A percentile compares a stretch with the other conserved stretches of the same genome.
These are phyloP conservation scores for Dipodomys spectabilis DNA, from an alignment of 2,113 vertebrate genomes.

Conservation along the genomic window DNA sequence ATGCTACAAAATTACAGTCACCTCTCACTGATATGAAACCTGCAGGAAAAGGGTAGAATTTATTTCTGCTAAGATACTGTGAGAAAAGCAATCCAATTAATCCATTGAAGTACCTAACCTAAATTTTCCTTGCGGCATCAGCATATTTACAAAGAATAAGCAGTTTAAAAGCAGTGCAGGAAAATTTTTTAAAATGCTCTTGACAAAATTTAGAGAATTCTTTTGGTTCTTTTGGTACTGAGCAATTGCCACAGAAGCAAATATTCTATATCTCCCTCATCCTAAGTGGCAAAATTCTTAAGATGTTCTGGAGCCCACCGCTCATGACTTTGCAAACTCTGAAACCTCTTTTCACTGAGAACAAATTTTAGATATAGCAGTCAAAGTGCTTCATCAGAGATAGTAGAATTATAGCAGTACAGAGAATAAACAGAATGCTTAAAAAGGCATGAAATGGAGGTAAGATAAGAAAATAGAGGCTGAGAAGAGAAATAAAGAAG, in stretches of 20 bases:
- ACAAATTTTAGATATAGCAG: background rate
- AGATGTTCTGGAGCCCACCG: background rate
- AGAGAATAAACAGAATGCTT: background rate
- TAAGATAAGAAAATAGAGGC: background rate
- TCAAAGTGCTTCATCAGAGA: background rate
- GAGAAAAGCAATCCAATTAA: background rate
- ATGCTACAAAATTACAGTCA: background rate
- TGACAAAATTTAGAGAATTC: background rate
- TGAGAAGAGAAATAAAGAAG: background rate
- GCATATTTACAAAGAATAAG: background rate
- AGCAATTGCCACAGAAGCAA: background rate
- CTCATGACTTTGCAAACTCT: background rate
- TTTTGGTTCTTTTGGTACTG: background rate
- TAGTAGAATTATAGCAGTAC: background rate
- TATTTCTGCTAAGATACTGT: background rate
- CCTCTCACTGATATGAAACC: background rate
- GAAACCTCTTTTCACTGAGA: conserved; percentile 4
- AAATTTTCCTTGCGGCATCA: background rate
- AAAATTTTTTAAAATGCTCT: background rate
- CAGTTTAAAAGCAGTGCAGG: background rate
- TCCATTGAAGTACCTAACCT: background rate
- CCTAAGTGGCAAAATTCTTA: background rate
- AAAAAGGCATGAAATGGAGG: background rate
- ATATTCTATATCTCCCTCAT: background rate
- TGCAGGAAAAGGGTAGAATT: background rate